phyloP scores from a whole-genome alignment of 2,797 vertebrate genomes.

The Ctenopoma multispine region DNA sequence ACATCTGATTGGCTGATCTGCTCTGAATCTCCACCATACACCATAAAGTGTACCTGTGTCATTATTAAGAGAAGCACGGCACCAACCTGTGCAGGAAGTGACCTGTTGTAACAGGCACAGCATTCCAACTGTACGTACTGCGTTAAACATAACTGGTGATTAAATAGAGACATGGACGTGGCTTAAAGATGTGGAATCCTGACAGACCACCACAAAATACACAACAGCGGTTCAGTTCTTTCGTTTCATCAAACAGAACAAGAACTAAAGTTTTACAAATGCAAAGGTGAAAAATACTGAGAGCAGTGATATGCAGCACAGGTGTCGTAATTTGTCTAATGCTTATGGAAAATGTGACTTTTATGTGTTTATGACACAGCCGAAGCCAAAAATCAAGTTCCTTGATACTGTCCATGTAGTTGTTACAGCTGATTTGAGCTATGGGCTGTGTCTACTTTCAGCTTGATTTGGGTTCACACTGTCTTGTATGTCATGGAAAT shows the following conservation, averaged over 20 bases:
- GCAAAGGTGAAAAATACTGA: neutral
- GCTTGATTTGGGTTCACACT: constrained; percentile 21
- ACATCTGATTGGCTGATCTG: neutral
- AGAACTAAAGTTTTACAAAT: no score
- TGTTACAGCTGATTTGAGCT: constrained; percentile 1
- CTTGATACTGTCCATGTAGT: neutral
- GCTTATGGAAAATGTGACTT: neutral
- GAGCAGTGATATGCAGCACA: neutral
- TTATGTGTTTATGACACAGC: neutral
- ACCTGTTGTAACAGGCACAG: no score
- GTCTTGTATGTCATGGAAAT: constrained; percentile 36
- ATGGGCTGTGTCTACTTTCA: constrained; percentile 17
- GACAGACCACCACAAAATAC: no score
- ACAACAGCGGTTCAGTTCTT: no score
- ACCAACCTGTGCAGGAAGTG: no score
- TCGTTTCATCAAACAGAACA: no score
- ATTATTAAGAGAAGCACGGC: neutral
- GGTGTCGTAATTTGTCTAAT: neutral
- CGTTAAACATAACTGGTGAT: no score
- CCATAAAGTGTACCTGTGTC: neutral
- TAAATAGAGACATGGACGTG: no score
- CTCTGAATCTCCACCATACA: neutral
- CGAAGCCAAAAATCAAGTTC: neutral
- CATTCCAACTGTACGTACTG: no score
- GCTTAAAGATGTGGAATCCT: no score